These are phyloP conservation scores for Muntiacus muntjak DNA, from an alignment of 2,113 vertebrate species.

Conservation along the genomic window DNA sequence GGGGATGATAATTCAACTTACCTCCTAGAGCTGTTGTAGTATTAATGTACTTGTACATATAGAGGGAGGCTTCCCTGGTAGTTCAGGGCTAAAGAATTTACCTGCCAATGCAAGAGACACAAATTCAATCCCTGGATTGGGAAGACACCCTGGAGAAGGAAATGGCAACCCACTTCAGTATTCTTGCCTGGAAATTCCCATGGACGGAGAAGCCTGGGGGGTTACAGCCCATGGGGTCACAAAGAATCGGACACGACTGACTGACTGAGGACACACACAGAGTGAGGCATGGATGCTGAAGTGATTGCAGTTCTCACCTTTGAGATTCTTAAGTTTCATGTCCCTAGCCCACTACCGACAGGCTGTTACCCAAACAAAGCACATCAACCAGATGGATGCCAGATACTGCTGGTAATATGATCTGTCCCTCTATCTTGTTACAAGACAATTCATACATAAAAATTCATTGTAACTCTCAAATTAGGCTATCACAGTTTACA, in stretches of 20 bases:
- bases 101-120: background rate
- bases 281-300: background rate
- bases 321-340: background rate
- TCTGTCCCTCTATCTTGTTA: background rate
- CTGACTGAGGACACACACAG: background rate
- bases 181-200: background rate
- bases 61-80: background rate
- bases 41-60: background rate
- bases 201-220: background rate
- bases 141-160: background rate
- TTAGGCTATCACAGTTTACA: background rate
- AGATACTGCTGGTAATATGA: background rate
- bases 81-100: background rate
- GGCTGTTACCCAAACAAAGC: background rate
- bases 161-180: background rate
- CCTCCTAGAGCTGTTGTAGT: background rate
- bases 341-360: background rate
- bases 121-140: background rate
- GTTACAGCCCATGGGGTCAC: background rate
- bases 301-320: background rate
- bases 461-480: background rate
- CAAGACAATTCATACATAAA: background rate
- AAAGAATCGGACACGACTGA: background rate
- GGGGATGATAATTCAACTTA: background rate
- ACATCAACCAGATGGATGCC: background rate